phyloP scores from a whole-genome alignment of 2,797 vertebrate species.

The Ctenopoma multispine region DNA sequence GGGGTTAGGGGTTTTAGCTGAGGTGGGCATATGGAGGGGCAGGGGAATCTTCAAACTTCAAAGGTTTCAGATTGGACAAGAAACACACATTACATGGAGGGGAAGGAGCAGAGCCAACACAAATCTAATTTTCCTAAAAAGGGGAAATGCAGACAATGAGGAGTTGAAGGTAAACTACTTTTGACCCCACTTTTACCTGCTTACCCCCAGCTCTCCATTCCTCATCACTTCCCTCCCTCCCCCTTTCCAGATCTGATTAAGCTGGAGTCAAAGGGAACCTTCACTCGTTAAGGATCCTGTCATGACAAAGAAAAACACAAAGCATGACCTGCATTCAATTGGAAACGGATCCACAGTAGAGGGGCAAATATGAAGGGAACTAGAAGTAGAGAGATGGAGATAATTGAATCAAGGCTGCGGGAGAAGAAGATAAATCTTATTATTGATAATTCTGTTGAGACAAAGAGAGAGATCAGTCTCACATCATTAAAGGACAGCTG shows the following conservation, averaged over 20 bases:
- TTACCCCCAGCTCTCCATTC: slow-evolving; percentile 55
- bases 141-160: slow-evolving; percentile 80
- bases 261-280: slow-evolving; percentile 70
- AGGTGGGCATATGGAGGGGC: slow-evolving; percentile 50
- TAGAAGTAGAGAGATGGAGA: slow-evolving; percentile 67
- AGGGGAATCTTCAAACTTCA: slow-evolving; percentile 78
- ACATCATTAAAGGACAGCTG: slow-evolving; percentile 70
- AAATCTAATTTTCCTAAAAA: slow-evolving; percentile 84
- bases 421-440: slow-evolving; percentile 80
- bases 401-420: slow-evolving; percentile 84
- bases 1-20: slow-evolving; percentile 21
- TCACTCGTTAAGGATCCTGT: slow-evolving; percentile 81
- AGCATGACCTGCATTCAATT: slow-evolving; percentile 86
- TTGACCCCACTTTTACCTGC: slow-evolving; percentile 82
- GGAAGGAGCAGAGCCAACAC: slow-evolving; percentile 68
- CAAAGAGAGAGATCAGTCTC: slow-evolving; percentile 72
- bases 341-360: slow-evolving; percentile 84
- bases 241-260: slow-evolving; percentile 83
- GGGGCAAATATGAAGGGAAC: slow-evolving; percentile 63
- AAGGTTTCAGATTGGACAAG: slow-evolving; percentile 79
- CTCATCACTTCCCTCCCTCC: slow-evolving; percentile 39
- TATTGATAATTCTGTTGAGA: slow-evolving; percentile 81
- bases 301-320: slow-evolving; percentile 86
- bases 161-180: slow-evolving; percentile 82
- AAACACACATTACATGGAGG: slow-evolving; percentile 68